Base-by-base conservation (phyloP, 1,140 invertebrate species). In the Leptopilina clavipes region DNA sequence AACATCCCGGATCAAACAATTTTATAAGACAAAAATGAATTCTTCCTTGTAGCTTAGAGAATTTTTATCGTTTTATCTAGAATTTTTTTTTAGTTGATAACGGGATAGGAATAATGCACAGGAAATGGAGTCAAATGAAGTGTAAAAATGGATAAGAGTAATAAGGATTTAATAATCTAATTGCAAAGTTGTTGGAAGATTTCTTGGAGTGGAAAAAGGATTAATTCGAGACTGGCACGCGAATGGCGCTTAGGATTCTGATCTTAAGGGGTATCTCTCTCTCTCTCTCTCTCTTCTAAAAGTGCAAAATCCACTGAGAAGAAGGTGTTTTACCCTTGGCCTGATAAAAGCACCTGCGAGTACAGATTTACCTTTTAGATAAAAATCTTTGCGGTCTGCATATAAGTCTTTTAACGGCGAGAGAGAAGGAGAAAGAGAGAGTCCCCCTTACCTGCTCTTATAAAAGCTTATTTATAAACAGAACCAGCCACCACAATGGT, bases 401-500 rank as follows among this genome's bases (percentile, higher is more conserved):
- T 52, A 71, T 52, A 71, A 65, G 52, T 75, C 65, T 72, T 70
- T 71, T 74, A 77, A 70, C 76, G 78, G 77, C 74, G 37, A 80
- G 78, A 80, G 73, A 72, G 77, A 74, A 70, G 72, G 31, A 76
- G 70, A 73, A 3, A 76, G 79, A 59, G 74, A 65, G 76, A 77
- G 77, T 81, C 76, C 77, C 76, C 76, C 73, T 40, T 75, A 78
- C 74, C 77, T 75, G 80, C 59, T 75, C 76, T 83, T 84, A 85
- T 83, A 86, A 82, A 75, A 84, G 84, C 85, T 88, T 88, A 88
- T 88, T 89, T 88, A 88, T 89, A 89, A 89, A 88, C 86, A 86
- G 85, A 81, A 84, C 83, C 80, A 83, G 81, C 81, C 81, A 85
- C 88, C 81, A 90, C 89, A 90, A 90, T 90, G 89, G 88, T 90